A percentile compares a stretch with the other conserved stretches of the same genome.
Evolutionary conservation across 2,888 invertebrate species (phyloP).

Genomic region (Scotopteryx bipunctaria): DNA sequence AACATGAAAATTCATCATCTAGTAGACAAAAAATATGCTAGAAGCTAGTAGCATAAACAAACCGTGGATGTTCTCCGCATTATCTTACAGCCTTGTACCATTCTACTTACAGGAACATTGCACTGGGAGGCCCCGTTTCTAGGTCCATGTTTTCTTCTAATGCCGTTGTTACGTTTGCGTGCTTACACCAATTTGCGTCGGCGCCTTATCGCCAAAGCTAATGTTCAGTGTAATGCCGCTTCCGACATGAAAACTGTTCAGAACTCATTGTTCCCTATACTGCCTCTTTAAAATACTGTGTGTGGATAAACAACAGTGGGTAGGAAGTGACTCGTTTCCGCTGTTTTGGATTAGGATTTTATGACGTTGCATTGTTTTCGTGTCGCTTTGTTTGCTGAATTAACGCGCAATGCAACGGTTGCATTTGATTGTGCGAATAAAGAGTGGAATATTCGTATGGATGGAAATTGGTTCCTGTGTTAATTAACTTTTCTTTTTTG

Average conservation of each 20-base stretch:
- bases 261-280: conserved; percentile 62
- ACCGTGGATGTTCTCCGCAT: neutral
- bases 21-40: neutral
- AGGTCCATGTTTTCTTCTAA: conserved; percentile 49
- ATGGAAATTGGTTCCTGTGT: conserved; percentile 11
- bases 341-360: conserved; percentile 44
- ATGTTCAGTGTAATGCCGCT: conserved; percentile 78
- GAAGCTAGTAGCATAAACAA: neutral
- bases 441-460: conserved; percentile 14
- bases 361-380: conserved; percentile 38
- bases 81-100: neutral
- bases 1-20: too few relatives aligned
- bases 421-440: conserved; percentile 21
- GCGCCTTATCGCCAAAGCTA: conserved; percentile 76
- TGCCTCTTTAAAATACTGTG: conserved; percentile 55
- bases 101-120: conserved; percentile 3
- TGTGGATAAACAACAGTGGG: conserved; percentile 47
- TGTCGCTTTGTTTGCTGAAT: conserved; percentile 29
- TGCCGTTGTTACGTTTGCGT: conserved; percentile 64
- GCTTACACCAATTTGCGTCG: conserved; percentile 71
- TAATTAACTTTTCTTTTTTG: conserved; percentile 12
- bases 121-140: conserved; percentile 27
- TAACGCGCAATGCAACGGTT: conserved; percentile 20
- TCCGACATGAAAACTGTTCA: conserved; percentile 78
- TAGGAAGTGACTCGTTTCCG: conserved; percentile 54